A percentile compares a stretch with the other conserved stretches of the same genome.
Conservation (phyloP, 1,140 invertebrate species). For the Cheumatopsyche charites region DNA sequence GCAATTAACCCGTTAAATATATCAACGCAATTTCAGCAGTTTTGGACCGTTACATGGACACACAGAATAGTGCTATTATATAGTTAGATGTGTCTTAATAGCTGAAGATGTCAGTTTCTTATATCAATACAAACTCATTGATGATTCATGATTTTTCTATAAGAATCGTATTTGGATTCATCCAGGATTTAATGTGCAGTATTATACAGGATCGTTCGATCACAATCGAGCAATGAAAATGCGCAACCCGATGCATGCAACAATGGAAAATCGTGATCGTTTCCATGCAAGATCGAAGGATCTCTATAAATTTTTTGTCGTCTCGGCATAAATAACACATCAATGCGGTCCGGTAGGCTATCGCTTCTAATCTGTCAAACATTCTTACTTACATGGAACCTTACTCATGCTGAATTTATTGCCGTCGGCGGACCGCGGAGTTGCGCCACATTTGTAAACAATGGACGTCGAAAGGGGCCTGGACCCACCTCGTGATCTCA, state of each 20-base stretch:
- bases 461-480: conserved; percentile 1
- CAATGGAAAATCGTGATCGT: background rate
- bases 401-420: conserved; percentile 26
- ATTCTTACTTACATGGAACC: conserved; percentile 26
- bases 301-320: background rate
- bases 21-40: too few relatives aligned
- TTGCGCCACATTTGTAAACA: conserved; percentile 19
- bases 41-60: too few relatives aligned
- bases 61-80: too few relatives aligned
- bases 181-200: too few relatives aligned
- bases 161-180: too few relatives aligned
- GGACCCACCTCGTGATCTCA: background rate
- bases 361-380: conserved; percentile 28
- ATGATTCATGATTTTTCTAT: too few relatives aligned
- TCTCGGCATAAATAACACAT: conserved; percentile 21
- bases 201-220: conserved; percentile 6
- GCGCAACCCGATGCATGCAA: background rate
- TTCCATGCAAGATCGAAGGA: background rate
- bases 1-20: too few relatives aligned
- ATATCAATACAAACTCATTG: too few relatives aligned
- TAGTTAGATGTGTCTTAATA: too few relatives aligned
- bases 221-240: conserved; percentile 8
- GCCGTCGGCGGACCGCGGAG: background rate
- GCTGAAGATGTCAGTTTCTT: too few relatives aligned
- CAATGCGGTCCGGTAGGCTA: conserved; percentile 20